Percentiles rank a stretch among this genome's conserved stretches.
Evolutionary conservation across 2,888 invertebrate genomes (phyloP).

Genomic region (Nycteola revayana): DNA sequence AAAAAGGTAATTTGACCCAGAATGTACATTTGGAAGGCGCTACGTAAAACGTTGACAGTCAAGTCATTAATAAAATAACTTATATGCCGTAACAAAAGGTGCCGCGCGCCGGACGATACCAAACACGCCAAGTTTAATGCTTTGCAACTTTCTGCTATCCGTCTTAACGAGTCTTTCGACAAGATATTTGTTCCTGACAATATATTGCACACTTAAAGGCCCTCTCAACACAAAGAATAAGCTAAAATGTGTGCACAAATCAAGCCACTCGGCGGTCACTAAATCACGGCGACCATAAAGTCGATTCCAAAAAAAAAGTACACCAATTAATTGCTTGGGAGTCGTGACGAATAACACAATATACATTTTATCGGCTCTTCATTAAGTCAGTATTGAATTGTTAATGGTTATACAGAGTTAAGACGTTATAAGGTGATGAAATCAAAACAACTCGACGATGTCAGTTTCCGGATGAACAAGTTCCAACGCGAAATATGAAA

Average conservation of each 20-base stretch:
- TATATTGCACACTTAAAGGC: conserved; percentile 69
- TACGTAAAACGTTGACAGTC: conserved; percentile 15
- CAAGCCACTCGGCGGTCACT: conserved; percentile 58
- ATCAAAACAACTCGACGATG: conserved; percentile 61
- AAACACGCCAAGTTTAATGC: conserved; percentile 39
- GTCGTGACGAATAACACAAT: conserved; percentile 70
- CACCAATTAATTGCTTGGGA: conserved; percentile 67
- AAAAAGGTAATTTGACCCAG: conserved; percentile 5
- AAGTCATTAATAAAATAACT: conserved; percentile 32
- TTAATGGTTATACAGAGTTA: conserved; percentile 68
- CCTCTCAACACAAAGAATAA: conserved; percentile 63
- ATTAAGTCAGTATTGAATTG: conserved; percentile 75
- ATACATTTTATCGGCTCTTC: conserved; percentile 78
- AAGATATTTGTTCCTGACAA: conserved; percentile 65
- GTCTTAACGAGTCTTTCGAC: conserved; percentile 63
- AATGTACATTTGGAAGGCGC: conserved; percentile 9
- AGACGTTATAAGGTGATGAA: conserved; percentile 70
- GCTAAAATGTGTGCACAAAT: conserved; percentile 67
- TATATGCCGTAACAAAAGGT: conserved; percentile 29
- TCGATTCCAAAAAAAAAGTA: conserved; percentile 61
- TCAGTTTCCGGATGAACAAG: conserved; percentile 55
- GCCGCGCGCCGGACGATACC: conserved; percentile 20
- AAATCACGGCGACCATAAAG: conserved; percentile 69
- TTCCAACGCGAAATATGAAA: conserved; percentile 44
- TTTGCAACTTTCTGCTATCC: conserved; percentile 53